Percentiles rank a stretch among this genome's conserved stretches.
phyloP scores from a whole-genome alignment of 1,140 invertebrate species.

The Pygmarrhopalites habei region DNA sequence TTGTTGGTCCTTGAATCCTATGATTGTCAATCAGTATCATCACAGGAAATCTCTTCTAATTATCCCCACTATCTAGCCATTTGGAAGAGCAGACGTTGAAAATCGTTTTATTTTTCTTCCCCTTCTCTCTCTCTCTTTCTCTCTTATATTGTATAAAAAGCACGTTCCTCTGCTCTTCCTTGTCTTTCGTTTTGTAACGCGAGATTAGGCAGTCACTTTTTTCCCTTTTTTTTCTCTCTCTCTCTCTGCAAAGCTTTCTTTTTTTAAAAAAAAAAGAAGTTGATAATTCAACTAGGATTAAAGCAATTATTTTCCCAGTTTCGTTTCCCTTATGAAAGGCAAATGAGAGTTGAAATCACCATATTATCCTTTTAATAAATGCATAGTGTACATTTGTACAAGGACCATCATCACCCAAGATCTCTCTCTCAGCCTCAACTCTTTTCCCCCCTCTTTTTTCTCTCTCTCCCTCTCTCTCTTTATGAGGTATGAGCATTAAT shows the following conservation, averaged over 20 bases:
- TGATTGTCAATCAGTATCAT: no score
- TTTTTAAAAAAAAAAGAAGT: neutral
- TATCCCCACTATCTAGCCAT: no score
- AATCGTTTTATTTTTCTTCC: neutral
- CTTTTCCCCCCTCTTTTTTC: no score
- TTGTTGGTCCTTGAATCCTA: no score
- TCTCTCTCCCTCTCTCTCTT: no score
- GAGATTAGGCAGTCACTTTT: neutral
- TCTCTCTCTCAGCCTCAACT: no score
- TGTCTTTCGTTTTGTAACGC: neutral
- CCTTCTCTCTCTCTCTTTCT: neutral
- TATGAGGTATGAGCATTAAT: no score
- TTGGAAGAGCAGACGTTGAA: no score
- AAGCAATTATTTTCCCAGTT: slow-evolving; percentile 22
- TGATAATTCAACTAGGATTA: slow-evolving; percentile 18
- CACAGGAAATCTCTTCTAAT: no score
- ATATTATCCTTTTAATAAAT: neutral
- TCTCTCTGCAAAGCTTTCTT: neutral
- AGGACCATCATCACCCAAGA: neutral
- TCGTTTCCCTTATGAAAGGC: neutral
- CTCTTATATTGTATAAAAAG: no score
- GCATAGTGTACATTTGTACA: neutral
- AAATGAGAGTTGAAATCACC: neutral
- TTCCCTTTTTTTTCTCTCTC: neutral
- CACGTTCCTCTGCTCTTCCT: neutral